Conservation (phyloP, 2,888 invertebrate species). For the Erebia palarica region DNA sequence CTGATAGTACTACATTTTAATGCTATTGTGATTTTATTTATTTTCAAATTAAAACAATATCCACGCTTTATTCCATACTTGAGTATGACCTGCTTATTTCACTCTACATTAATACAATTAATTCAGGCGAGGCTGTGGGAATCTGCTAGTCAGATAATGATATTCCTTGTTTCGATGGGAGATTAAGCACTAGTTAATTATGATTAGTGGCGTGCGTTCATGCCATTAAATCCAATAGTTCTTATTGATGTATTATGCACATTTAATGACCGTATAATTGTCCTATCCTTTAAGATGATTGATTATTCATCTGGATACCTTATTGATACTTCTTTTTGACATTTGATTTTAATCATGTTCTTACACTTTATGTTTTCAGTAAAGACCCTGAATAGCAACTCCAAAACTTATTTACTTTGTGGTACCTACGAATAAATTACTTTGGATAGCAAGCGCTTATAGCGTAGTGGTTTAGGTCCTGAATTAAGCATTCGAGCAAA, state of each 20-base stretch:
- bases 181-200: conserved; percentile 5
- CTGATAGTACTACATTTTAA: no score
- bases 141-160: background rate
- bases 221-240: conserved; percentile 3
- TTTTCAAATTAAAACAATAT: no score
- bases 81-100: no score
- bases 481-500: no score
- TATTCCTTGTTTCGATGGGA: background rate
- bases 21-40: no score
- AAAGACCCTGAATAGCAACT: background rate
- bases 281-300: background rate
- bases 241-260: background rate
- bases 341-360: background rate
- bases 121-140: background rate
- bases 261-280: conserved; percentile 9
- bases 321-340: background rate
- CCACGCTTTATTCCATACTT: no score
- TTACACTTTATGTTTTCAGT: background rate
- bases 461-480: no score
- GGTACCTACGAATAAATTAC: no score
- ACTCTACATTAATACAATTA: background rate
- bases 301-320: background rate
- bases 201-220: conserved; percentile 9
- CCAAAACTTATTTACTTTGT: background rate
- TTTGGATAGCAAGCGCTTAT: no score